Conservation (phyloP, 2,888 invertebrate species). For the Phengaris alcon region DNA sequence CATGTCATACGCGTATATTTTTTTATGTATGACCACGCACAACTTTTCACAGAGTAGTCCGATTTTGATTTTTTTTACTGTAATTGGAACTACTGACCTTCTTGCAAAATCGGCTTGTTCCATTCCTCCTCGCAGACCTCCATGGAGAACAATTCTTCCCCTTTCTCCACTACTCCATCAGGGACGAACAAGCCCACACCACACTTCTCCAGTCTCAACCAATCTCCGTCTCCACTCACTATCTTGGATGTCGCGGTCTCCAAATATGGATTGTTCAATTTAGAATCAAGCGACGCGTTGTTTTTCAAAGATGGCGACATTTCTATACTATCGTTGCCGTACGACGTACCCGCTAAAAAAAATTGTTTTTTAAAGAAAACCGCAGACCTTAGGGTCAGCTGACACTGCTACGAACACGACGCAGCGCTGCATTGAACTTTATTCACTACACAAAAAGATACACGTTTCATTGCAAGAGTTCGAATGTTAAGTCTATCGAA, state of each 20-base stretch:
- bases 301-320: conserved; percentile 71
- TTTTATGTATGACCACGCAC: no score
- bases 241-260: conserved; percentile 70
- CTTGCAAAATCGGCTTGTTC: conserved; percentile 90
- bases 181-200: conserved; percentile 92
- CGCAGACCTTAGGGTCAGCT: no score
- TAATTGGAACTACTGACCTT: conserved; percentile 64
- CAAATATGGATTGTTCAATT: conserved; percentile 49
- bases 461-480: no score
- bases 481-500: no score
- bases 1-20: no score
- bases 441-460: no score
- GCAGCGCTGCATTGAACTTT: no score
- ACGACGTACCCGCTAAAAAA: conserved; percentile 69
- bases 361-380: no score
- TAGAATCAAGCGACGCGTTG: conserved; percentile 66
- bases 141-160: conserved; percentile 88
- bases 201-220: conserved; percentile 84
- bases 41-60: no score
- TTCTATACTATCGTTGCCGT: conserved; percentile 73
- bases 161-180: conserved; percentile 91
- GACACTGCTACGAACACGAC: no score
- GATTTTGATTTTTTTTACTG: no score
- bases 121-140: conserved; percentile 94
- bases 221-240: conserved; percentile 80